These are phyloP conservation scores for Brachypodius melanocephalos DNA, from an alignment of 2,113 vertebrate species.

Conservation along the genomic window DNA sequence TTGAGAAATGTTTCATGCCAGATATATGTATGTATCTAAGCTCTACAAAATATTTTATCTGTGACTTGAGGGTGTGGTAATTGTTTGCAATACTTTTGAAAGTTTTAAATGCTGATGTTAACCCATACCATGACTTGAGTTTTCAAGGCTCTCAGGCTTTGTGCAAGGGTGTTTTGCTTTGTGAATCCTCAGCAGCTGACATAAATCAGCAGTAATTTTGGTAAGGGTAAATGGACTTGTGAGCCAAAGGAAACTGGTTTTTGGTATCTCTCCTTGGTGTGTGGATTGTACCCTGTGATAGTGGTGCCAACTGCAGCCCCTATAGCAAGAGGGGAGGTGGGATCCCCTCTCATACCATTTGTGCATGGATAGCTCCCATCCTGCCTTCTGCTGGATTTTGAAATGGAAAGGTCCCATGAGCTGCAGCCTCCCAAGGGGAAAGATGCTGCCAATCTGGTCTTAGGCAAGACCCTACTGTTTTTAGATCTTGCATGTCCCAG, in stretches of 20 bases:
- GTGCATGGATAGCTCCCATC: not conserved
- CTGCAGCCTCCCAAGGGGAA: not conserved
- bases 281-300: not conserved
- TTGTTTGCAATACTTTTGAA: slow-evolving; percentile 34
- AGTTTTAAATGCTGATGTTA: not conserved
- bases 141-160: not conserved
- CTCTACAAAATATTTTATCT: slow-evolving; percentile 12
- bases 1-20: not conserved
- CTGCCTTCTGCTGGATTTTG: not conserved
- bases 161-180: not conserved
- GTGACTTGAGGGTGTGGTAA: slow-evolving; percentile 1
- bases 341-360: not conserved
- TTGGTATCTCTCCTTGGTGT: not conserved
- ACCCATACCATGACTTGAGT: not conserved
- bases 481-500: not conserved
- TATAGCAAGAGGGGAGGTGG: not conserved
- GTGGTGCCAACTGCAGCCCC: not conserved
- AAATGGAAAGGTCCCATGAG: not conserved
- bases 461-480: not conserved
- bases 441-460: not conserved
- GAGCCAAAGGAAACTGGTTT: not conserved
- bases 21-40: slow-evolving; percentile 2
- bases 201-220: not conserved
- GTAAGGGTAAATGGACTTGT: not conserved
- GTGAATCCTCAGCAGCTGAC: not conserved